Evolutionary conservation across 1,140 invertebrate species (phyloP).

Genomic region (Drosophila asahinai): DNA sequence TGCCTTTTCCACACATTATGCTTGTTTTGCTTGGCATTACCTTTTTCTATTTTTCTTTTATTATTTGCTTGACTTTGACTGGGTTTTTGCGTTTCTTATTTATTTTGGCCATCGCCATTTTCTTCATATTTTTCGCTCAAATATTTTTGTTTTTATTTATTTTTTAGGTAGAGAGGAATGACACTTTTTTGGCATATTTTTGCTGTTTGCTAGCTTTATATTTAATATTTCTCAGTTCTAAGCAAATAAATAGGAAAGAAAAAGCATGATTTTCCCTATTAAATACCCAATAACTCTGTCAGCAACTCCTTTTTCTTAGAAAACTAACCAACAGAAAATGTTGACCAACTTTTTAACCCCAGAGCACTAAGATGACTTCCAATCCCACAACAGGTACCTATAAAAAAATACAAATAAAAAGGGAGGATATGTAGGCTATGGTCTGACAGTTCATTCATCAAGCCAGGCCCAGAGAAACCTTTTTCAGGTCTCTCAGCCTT

Average conservation of each 20-base stretch:
- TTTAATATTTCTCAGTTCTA: background rate
- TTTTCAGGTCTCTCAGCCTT: constrained; percentile 15
- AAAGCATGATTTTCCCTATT: background rate
- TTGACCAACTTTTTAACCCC: constrained; percentile 1
- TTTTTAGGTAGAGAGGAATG: constrained; percentile 45
- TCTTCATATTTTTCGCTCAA: constrained; percentile 21
- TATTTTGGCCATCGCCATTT: constrained; percentile 47
- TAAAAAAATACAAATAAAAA: constrained; percentile 9
- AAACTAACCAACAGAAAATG: background rate
- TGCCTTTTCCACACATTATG: constrained; percentile 27
- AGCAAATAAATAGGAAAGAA: background rate
- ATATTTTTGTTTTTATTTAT: constrained; percentile 15
- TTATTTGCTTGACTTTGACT: constrained; percentile 10
- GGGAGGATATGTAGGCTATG: constrained; percentile 6
- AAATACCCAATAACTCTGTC: background rate
- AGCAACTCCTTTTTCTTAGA: background rate
- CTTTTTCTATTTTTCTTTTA: constrained; percentile 20
- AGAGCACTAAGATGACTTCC: background rate
- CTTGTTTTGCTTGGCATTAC: constrained; percentile 20
- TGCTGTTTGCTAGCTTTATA: background rate
- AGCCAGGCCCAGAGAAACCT: constrained; percentile 5
- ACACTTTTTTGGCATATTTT: constrained; percentile 28
- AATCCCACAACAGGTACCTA: constrained; percentile 36
- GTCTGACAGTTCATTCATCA: constrained; percentile 63
- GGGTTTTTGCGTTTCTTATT: constrained; percentile 48